These are phyloP conservation scores for Sinotaia quadrata DNA, from an alignment of 2,888 invertebrate genomes.

Conservation along the genomic window DNA sequence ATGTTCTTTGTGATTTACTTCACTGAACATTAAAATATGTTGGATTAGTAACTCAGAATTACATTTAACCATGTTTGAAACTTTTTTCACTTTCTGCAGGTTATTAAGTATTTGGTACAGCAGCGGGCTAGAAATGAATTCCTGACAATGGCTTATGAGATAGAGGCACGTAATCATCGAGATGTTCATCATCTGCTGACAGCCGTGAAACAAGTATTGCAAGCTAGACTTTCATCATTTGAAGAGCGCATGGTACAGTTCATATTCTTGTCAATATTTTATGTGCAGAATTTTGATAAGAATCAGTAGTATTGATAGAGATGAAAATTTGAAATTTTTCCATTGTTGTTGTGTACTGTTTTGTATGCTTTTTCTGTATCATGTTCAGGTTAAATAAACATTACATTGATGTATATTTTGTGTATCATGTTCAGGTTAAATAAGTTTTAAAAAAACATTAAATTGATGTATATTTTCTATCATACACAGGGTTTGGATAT, in stretches of 20 bases:
- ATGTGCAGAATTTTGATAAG: too few relatives aligned
- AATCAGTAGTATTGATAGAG: too few relatives aligned
- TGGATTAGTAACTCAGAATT: not conserved
- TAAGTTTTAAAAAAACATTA: too few relatives aligned
- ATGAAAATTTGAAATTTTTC: too few relatives aligned
- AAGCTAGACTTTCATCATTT: slow-evolving; percentile 44
- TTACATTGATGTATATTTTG: too few relatives aligned
- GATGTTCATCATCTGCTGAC: slow-evolving; percentile 61
- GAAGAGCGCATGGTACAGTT: slow-evolving; percentile 59
- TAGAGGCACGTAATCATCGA: slow-evolving; percentile 60
- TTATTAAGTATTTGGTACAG: slow-evolving; percentile 59
- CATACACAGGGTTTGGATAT: too few relatives aligned
- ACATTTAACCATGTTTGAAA: not conserved
- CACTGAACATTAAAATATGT: not conserved
- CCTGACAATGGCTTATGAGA: slow-evolving; percentile 66
- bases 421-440: too few relatives aligned
- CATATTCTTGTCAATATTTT: not conserved
- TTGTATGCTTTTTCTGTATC: too few relatives aligned
- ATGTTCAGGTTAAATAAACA: too few relatives aligned
- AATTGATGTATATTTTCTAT: too few relatives aligned
- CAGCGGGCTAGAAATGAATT: slow-evolving; percentile 68
- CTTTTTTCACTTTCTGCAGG: slow-evolving; percentile 43
- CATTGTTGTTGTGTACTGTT: too few relatives aligned
- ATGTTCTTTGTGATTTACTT: not conserved
- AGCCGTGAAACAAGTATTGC: slow-evolving; percentile 51